Evolutionary conservation across 2,888 invertebrate species (phyloP).

Genomic region (Lasioglossum pauxillum): DNA sequence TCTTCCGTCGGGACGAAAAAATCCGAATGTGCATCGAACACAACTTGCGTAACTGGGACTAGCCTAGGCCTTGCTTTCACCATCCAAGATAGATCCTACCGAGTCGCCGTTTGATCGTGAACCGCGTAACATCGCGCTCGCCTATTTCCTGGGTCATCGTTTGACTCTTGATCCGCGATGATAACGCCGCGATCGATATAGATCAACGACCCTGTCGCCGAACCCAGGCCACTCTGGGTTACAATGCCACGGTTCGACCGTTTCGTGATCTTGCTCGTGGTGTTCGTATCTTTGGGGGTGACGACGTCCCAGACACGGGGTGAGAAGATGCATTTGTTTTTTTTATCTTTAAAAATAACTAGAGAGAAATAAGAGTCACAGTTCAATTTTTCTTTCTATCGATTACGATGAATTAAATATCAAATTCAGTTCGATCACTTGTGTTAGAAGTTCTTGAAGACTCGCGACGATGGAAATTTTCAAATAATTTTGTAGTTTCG

Average conservation of each 20-base stretch:
- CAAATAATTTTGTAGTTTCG: not conserved
- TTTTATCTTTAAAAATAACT: not conserved
- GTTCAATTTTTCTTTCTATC: not conserved
- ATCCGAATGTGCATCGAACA: conserved; percentile 42
- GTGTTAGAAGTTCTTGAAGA: not conserved
- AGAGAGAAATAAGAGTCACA: not conserved
- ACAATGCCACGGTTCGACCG: conserved; percentile 54
- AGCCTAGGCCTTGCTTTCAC: conserved; percentile 73
- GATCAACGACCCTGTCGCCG: conserved; percentile 17
- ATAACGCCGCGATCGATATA: conserved; percentile 42
- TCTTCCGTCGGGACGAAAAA: conserved; percentile 14
- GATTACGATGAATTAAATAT: not conserved
- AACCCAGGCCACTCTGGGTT: conserved; percentile 58
- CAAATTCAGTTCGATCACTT: not conserved
- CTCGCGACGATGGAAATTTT: not conserved
- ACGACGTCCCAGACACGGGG: conserved; percentile 38
- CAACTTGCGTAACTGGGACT: conserved; percentile 57
- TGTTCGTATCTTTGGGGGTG: conserved; percentile 13
- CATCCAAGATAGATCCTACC: conserved; percentile 46
- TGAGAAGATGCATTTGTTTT: conserved; percentile 36
- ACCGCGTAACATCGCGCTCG: conserved; percentile 50
- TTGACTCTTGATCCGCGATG: conserved; percentile 43
- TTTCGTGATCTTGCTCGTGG: conserved; percentile 18
- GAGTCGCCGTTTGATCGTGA: conserved; percentile 60
- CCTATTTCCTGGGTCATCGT: conserved; percentile 51